These are phyloP conservation scores for Trachelus iudaicus DNA, from an alignment of 2,888 invertebrate genomes.

Conservation along the genomic window DNA sequence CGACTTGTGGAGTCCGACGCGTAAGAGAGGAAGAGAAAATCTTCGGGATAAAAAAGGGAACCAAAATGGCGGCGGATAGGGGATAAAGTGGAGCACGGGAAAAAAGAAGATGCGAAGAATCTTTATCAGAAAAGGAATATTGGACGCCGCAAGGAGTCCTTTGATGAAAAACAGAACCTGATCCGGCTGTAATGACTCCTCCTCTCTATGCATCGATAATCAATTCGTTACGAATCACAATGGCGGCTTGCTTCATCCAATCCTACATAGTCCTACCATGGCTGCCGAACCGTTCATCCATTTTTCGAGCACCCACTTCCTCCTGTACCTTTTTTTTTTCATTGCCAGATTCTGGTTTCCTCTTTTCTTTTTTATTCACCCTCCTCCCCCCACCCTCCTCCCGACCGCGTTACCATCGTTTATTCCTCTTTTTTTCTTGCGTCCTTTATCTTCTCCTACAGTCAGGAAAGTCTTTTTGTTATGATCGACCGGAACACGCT, in stretches of 20 bases:
- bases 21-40: neutral
- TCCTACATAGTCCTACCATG: constrained; percentile 5
- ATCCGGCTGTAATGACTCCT: constrained; percentile 9
- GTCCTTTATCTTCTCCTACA: neutral
- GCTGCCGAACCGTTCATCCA: constrained; percentile 13
- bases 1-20: neutral
- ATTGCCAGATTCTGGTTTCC: neutral
- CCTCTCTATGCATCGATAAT: constrained; percentile 15
- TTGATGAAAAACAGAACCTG: constrained; percentile 19
- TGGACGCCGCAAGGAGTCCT: neutral
- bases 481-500: neutral
- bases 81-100: neutral
- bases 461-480: neutral
- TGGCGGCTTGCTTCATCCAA: neutral
- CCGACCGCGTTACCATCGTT: neutral
- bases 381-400: neutral
- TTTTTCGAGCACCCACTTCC: constrained; percentile 16
- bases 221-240: constrained; percentile 20
- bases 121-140: neutral
- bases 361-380: constrained; percentile 13
- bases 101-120: neutral
- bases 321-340: neutral
- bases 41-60: neutral
- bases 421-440: neutral
- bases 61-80: neutral